Evolutionary conservation across 2,888 invertebrate species (phyloP).

Genomic region (Tholera decimalis): DNA sequence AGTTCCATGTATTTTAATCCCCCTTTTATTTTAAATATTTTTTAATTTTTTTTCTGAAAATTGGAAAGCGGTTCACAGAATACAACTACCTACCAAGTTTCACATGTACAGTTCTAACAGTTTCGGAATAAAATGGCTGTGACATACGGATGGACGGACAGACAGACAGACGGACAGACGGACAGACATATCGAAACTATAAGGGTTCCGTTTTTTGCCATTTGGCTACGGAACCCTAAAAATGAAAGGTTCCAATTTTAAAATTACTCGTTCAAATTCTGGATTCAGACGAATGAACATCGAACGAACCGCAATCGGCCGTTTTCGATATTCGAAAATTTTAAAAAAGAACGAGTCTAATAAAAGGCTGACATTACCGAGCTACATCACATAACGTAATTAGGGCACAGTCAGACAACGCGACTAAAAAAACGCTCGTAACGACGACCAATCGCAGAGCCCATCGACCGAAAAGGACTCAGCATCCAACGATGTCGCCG

Average conservation of each 20-base stretch:
- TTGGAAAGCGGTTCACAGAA: no score
- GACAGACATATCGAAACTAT: no score
- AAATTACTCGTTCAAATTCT: slow-evolving; percentile 69
- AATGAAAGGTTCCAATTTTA: slow-evolving; percentile 57
- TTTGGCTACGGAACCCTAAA: no score
- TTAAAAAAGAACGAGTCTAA: slow-evolving; percentile 70
- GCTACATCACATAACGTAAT: slow-evolving; percentile 83
- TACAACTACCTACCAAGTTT: no score
- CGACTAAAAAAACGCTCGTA: slow-evolving; percentile 76
- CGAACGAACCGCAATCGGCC: slow-evolving; percentile 63
- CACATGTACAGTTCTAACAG: no score
- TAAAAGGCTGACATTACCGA: slow-evolving; percentile 74
- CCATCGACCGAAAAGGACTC: slow-evolving; percentile 80
- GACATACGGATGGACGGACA: no score
- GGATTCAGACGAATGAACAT: slow-evolving; percentile 64
- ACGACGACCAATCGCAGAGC: slow-evolving; percentile 82
- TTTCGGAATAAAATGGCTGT: no score
- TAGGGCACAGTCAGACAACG: slow-evolving; percentile 79
- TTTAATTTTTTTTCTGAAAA: no score
- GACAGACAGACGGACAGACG: no score
- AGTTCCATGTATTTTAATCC: no score
- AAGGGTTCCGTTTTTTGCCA: no score
- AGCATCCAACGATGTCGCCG: slow-evolving; percentile 78
- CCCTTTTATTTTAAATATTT: no score
- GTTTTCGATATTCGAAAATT: slow-evolving; percentile 69